Conservation (phyloP, 2,797 vertebrate genomes). For the Eremophila alpestris region DNA sequence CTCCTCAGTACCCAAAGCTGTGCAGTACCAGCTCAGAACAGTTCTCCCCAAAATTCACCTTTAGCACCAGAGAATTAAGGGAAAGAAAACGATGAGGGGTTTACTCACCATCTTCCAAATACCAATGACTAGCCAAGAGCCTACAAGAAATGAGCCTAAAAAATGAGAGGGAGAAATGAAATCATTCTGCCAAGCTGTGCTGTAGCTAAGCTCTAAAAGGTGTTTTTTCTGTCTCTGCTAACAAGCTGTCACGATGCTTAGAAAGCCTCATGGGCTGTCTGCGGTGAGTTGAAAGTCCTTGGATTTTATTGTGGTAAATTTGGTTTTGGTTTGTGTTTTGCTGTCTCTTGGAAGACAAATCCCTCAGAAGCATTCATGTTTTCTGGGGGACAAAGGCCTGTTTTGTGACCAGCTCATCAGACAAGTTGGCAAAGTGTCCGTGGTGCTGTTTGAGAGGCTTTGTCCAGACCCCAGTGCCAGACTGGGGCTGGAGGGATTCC, state of each 20-base stretch:
- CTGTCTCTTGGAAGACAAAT: background rate
- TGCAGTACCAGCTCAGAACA: background rate
- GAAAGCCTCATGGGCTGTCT: slow-evolving; percentile 51
- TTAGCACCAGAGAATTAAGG: background rate
- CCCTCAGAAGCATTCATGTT: background rate
- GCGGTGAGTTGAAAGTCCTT: slow-evolving; percentile 57
- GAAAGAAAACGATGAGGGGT: background rate
- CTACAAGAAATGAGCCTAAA: background rate
- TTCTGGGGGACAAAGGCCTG: slow-evolving; percentile 16
- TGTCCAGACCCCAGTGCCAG: background rate
- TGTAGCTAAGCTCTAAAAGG: slow-evolving; percentile 59
- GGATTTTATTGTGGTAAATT: slow-evolving; percentile 23
- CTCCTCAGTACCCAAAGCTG: background rate
- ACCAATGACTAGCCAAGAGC: background rate
- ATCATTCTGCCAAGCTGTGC: background rate
- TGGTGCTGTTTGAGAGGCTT: background rate
- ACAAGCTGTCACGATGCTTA: slow-evolving; percentile 64
- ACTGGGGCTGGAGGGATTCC: background rate
- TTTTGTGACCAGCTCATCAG: slow-evolving; percentile 11
- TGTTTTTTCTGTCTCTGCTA: slow-evolving; percentile 69
- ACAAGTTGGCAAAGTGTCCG: background rate
- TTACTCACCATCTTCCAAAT: background rate
- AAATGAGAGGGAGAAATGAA: background rate
- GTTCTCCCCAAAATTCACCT: background rate
- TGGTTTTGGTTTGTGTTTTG: slow-evolving; percentile 22